A percentile compares a stretch with the other conserved stretches of the same genome.
These are phyloP conservation scores for Dryococelus australis DNA, from an alignment of 2,888 invertebrate species.

Conservation along the genomic window DNA sequence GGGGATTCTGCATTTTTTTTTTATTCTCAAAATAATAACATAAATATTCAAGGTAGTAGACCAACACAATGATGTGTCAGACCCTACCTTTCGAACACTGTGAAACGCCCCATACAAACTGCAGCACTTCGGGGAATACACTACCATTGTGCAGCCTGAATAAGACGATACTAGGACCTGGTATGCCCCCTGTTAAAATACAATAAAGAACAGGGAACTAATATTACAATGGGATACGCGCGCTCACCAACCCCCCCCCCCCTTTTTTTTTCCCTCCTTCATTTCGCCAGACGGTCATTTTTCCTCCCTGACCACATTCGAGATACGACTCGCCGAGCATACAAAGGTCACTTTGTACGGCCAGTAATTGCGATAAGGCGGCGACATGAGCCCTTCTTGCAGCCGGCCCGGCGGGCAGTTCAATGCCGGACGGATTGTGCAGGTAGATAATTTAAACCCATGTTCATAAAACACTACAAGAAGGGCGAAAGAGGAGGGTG, in stretches of 20 bases:
- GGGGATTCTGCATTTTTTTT: no score
- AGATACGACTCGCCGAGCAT: not conserved
- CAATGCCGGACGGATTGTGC: conserved; percentile 35
- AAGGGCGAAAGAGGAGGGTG: not conserved
- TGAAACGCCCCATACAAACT: no score
- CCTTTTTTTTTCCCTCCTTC: no score
- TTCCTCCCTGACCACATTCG: not conserved
- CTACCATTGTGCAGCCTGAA: not conserved
- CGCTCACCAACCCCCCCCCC: no score
- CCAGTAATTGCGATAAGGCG: not conserved
- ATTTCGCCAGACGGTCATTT: no score
- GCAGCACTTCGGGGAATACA: not conserved
- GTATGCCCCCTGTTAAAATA: not conserved
- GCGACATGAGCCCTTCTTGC: not conserved
- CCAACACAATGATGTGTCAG: no score
- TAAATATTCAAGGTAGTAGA: no score
- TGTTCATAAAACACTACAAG: conserved; percentile 37
- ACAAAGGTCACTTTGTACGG: not conserved
- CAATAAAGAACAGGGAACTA: not conserved
- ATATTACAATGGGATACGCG: not conserved
- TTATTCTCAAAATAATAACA: no score
- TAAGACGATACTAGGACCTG: not conserved
- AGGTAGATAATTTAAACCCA: conserved; percentile 39
- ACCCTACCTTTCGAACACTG: no score
- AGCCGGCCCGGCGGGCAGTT: not conserved